Evolutionary conservation across 2,113 vertebrate genomes (phyloP).

Genomic region (Nyctereutes procyonoides): DNA sequence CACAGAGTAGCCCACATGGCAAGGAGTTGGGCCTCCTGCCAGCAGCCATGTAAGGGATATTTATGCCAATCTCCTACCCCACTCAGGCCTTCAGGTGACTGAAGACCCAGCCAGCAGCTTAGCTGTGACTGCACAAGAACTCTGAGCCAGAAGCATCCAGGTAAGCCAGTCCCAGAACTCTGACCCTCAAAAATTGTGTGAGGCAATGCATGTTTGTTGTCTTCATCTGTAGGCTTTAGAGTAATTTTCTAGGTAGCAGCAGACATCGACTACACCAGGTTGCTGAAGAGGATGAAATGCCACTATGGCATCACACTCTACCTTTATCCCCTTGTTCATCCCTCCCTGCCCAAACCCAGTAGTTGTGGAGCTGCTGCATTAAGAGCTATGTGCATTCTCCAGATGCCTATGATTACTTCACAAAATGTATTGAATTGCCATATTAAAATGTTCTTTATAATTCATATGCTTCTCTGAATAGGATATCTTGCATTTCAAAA

Average conservation of each 20-base stretch:
- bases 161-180: fast-evolving
- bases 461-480: background rate
- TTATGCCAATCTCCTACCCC: too few species aligned
- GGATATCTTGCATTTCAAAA: background rate
- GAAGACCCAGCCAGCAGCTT: background rate
- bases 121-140: background rate
- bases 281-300: fast-evolving
- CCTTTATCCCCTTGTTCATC: fast-evolving
- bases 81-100: background rate
- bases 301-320: fast-evolving
- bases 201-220: fast-evolving
- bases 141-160: background rate
- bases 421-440: background rate
- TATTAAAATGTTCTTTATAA: background rate
- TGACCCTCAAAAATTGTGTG: background rate
- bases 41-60: fast-evolving
- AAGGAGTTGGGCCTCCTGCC: fast-evolving
- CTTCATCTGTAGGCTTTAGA: background rate
- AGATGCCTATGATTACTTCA: background rate
- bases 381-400: background rate
- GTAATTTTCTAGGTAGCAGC: fast-evolving
- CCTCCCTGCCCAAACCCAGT: background rate
- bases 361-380: background rate
- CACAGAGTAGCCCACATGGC: fast-evolving
- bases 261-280: fast-evolving